Conservation (phyloP, 2,888 invertebrate species). For the Coremacera marginata region DNA sequence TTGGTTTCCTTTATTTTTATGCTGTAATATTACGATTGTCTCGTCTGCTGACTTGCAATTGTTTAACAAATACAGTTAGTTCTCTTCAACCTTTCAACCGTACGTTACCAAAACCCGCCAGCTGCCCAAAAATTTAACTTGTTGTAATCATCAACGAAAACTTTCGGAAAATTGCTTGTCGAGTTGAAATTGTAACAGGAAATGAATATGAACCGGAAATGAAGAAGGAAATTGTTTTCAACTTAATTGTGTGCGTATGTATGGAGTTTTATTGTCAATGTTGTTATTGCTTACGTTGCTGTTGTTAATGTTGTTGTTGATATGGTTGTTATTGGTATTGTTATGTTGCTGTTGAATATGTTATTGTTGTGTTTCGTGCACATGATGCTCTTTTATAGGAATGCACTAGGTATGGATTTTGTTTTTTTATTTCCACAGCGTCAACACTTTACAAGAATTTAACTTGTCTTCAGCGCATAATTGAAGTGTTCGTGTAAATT, state of each 20-base stretch:
- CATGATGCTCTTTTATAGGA: neutral
- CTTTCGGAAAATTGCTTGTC: constrained; percentile 34
- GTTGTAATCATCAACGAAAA: constrained; percentile 23
- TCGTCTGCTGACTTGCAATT: neutral
- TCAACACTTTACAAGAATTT: no score
- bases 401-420: no score
- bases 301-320: neutral
- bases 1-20: neutral
- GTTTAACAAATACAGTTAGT: neutral
- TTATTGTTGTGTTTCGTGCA: constrained; percentile 2
- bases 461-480: no score
- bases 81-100: neutral
- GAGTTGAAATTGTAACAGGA: constrained; percentile 31
- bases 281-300: neutral
- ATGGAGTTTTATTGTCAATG: neutral
- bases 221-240: constrained; percentile 36
- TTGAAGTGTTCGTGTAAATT: no score
- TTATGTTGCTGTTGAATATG: neutral
- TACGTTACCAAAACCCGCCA: neutral
- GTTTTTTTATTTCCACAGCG: no score
- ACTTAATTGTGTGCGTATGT: constrained; percentile 32
- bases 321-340: neutral
- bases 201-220: constrained; percentile 38
- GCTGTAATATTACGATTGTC: neutral
- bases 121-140: neutral